These are phyloP conservation scores for Acropora tenuis DNA, from an alignment of 64 coral and sea anemone genomes.

Conservation along the genomic window DNA sequence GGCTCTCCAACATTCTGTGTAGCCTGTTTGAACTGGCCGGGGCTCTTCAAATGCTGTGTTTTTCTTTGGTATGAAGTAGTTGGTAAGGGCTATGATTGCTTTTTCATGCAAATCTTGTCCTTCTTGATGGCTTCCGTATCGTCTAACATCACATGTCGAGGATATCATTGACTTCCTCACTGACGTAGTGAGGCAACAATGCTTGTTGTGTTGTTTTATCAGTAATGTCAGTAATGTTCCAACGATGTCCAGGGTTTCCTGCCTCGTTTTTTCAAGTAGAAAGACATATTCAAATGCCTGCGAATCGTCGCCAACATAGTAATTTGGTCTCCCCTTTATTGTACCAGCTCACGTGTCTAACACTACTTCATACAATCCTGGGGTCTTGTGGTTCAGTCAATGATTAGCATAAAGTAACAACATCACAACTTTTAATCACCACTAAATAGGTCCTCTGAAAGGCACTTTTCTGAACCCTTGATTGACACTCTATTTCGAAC, in stretches of 20 bases:
- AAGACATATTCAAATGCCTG: neutral
- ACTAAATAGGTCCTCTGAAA: too few relatives aligned
- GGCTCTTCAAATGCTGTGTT: slow-evolving; percentile 54
- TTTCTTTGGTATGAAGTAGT: slow-evolving; percentile 57
- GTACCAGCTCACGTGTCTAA: too few relatives aligned
- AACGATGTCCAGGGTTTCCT: slow-evolving; percentile 30
- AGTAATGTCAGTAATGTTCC: neutral
- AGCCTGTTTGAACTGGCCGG: slow-evolving; percentile 14
- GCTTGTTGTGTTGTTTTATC: slow-evolving; percentile 36
- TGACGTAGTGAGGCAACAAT: neutral
- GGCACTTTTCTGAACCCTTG: too few relatives aligned
- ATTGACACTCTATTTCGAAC: neutral
- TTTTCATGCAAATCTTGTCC: slow-evolving; percentile 53
- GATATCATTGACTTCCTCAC: neutral
- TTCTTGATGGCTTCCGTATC: neutral
- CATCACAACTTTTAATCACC: neutral
- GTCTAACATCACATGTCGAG: neutral
- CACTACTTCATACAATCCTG: too few relatives aligned
- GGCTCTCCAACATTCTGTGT: neutral
- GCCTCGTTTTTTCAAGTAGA: slow-evolving; percentile 14
- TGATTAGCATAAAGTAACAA: too few relatives aligned
- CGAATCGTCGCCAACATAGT: too few relatives aligned
- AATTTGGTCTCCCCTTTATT: too few relatives aligned
- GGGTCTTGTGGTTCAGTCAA: too few relatives aligned
- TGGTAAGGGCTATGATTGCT: slow-evolving; percentile 35